Conservation (phyloP, 2,888 invertebrate species). For the Tinea pellionella region DNA sequence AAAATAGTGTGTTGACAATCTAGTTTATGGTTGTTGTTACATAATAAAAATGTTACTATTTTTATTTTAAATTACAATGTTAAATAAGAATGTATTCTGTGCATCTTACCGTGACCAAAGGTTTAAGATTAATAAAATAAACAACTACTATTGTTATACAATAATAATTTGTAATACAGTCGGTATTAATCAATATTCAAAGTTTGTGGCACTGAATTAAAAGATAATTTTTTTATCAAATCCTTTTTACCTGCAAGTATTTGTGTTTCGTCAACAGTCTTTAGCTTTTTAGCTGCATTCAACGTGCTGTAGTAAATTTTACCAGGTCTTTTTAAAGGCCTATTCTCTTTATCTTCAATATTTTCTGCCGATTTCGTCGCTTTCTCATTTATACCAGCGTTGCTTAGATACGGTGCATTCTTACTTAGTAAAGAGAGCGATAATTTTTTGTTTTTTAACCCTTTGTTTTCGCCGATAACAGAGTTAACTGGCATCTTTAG, state of each 20-base stretch:
- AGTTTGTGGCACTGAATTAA: too few relatives aligned
- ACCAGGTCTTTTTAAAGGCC: constrained; percentile 46
- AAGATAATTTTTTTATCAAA: not conserved
- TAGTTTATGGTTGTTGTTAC: too few relatives aligned
- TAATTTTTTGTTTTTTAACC: constrained; percentile 52
- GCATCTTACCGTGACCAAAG: constrained; percentile 12
- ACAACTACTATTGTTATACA: too few relatives aligned
- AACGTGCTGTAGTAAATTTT: constrained; percentile 49
- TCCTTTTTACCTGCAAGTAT: not conserved
- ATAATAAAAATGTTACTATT: too few relatives aligned
- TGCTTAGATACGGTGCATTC: constrained; percentile 50
- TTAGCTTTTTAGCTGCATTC: constrained; percentile 53
- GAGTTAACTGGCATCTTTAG: constrained; percentile 69
- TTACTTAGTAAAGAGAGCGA: constrained; percentile 54
- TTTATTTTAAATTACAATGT: constrained; percentile 4
- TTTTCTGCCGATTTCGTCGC: constrained; percentile 17
- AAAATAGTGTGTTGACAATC: too few relatives aligned
- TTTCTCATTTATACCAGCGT: constrained; percentile 33
- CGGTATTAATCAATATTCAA: too few relatives aligned
- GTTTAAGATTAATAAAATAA: constrained; percentile 11
- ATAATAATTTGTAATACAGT: too few relatives aligned
- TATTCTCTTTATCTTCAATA: constrained; percentile 51
- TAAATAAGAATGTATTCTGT: constrained; percentile 6
- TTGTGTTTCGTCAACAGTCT: constrained; percentile 38
- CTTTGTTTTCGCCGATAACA: constrained; percentile 53